Evolutionary conservation across 2,888 invertebrate species (phyloP).

Genomic region (Caenorhabditis uteleia): DNA sequence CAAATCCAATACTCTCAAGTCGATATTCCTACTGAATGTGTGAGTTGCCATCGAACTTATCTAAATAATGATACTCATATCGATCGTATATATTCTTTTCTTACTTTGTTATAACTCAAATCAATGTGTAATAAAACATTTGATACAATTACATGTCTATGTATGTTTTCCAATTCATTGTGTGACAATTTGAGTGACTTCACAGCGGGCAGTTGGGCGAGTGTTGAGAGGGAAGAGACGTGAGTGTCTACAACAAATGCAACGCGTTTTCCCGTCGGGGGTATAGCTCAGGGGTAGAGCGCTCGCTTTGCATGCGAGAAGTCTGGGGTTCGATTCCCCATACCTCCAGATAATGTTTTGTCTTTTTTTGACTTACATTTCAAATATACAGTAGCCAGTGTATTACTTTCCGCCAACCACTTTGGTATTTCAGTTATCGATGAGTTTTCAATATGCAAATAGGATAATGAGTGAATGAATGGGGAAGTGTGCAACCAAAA

Average conservation of each 20-base stretch:
- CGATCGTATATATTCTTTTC: not conserved
- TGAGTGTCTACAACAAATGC: conserved; percentile 40
- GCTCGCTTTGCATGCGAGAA: conserved; percentile 49
- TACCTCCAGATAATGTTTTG: conserved; percentile 40
- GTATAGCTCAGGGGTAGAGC: conserved; percentile 46
- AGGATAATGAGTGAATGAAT: conserved; percentile 34
- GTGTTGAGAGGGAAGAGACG: conserved; percentile 39
- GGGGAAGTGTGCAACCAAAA: conserved; percentile 42
- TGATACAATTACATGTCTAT: conserved; percentile 41
- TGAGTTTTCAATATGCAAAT: conserved; percentile 60
- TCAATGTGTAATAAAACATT: conserved; percentile 50
- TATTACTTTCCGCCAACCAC: conserved; percentile 45
- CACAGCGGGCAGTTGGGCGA: conserved; percentile 46
- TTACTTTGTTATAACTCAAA: conserved; percentile 55
- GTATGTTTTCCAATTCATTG: conserved; percentile 52
- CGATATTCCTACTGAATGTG: conserved; percentile 54
- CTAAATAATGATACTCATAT: conserved; percentile 29
- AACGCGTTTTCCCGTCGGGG: not conserved
- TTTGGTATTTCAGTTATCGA: conserved; percentile 51
- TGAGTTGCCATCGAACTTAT: conserved; percentile 51
- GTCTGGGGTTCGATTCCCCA: conserved; percentile 56
- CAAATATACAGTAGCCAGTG: conserved; percentile 19
- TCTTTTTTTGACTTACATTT: conserved; percentile 17
- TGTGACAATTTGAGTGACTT: conserved; percentile 46
- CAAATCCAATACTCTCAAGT: conserved; percentile 56